Evolutionary conservation across 2,797 vertebrate species (phyloP).

Genomic region (Enteromius radiatus): DNA sequence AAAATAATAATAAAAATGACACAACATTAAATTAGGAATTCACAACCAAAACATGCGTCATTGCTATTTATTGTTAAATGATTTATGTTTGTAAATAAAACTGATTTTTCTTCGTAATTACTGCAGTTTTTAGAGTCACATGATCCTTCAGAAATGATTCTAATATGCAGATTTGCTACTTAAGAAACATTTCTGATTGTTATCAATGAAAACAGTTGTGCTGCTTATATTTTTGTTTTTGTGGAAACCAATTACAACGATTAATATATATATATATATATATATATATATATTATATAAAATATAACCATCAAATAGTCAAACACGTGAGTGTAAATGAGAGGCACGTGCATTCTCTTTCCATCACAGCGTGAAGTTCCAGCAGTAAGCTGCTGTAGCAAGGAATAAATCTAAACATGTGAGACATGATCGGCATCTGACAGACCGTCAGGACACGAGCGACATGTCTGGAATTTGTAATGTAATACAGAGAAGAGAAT

Average conservation of each 20-base stretch:
- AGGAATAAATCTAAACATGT: conserved; percentile 49
- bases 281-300: too few relatives aligned
- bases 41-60: not conserved
- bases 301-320: not conserved
- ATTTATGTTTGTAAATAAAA: too few relatives aligned
- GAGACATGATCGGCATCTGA: conserved; percentile 49
- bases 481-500: conserved; percentile 28
- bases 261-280: too few relatives aligned
- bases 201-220: not conserved
- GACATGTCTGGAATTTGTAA: conserved; percentile 40
- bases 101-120: too few relatives aligned
- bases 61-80: not conserved
- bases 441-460: conserved; percentile 48
- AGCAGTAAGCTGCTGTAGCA: conserved; percentile 49
- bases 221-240: not conserved
- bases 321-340: not conserved
- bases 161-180: too few relatives aligned
- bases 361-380: conserved; percentile 31
- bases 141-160: too few relatives aligned
- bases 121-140: too few relatives aligned
- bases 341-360: conserved; percentile 29
- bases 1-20: not conserved
- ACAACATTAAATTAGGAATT: not conserved
- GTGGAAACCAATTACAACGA: not conserved
- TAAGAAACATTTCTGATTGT: not conserved